Conservation (phyloP, 2,797 vertebrate species). For the Notoglanidium macrostoma region DNA sequence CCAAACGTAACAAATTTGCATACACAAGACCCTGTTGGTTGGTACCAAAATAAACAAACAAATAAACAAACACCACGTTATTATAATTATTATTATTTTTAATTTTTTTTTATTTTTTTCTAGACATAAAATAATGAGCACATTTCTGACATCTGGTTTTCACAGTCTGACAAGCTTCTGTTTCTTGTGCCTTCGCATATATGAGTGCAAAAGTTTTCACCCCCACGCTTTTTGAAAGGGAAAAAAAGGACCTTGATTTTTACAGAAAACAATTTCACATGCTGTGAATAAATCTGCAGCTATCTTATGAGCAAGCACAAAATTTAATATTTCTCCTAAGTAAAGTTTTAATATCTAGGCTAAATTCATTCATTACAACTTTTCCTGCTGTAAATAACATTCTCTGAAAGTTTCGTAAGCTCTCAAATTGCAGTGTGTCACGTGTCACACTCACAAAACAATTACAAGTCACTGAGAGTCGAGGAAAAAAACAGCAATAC, state of each 20-base stretch:
- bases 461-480: background rate
- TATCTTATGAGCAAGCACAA: background rate
- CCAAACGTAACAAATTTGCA: background rate
- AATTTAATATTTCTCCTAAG: background rate
- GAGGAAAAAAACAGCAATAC: background rate
- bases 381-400: background rate
- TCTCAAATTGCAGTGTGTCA: background rate
- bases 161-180: background rate
- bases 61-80: background rate
- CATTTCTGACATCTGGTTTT: background rate
- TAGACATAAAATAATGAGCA: background rate
- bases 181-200: background rate
- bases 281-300: background rate
- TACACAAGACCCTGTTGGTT: background rate
- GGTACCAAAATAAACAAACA: background rate
- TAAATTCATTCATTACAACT: background rate
- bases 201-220: background rate
- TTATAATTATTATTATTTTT: background rate
- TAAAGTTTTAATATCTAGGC: background rate
- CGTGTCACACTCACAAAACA: background rate
- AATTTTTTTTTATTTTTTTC: background rate
- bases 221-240: background rate
- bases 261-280: background rate
- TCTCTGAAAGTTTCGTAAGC: background rate
- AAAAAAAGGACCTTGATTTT: background rate